phyloP scores from a whole-genome alignment of 2,113 vertebrate genomes.

The Cryptomyrus ogoouensis region DNA sequence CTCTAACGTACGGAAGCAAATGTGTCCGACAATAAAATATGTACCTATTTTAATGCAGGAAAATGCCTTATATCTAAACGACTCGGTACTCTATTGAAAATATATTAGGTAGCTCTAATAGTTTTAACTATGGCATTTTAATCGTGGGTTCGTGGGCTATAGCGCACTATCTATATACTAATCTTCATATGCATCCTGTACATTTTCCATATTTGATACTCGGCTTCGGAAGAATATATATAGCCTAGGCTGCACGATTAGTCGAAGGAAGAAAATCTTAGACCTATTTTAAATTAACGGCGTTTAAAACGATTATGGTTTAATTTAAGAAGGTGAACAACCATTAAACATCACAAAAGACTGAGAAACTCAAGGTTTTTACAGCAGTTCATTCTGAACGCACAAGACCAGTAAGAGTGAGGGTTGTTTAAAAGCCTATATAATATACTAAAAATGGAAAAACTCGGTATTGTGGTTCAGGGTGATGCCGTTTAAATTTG shows the following conservation, averaged over 20 bases:
- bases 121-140: not conserved
- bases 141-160: not conserved
- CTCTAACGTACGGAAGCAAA: not conserved
- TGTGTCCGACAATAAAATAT: not conserved
- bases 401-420: not conserved
- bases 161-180: not conserved
- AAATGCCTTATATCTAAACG: not conserved
- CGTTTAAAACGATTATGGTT: not conserved
- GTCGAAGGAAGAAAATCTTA: not conserved
- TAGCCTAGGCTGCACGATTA: not conserved
- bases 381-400: not conserved
- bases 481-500: not conserved
- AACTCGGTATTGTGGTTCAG: not conserved
- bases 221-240: not conserved
- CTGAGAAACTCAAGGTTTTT: not conserved
- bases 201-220: not conserved
- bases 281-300: not conserved
- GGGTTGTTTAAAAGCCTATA: not conserved
- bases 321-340: not conserved
- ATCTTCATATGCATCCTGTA: not conserved
- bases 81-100: not conserved
- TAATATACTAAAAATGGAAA: not conserved
- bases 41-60: not conserved
- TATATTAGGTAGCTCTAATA: not conserved
- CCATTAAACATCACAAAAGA: not conserved